These are phyloP conservation scores for Butorides virescens DNA, from an alignment of 2,113 vertebrate genomes.

Conservation along the genomic window DNA sequence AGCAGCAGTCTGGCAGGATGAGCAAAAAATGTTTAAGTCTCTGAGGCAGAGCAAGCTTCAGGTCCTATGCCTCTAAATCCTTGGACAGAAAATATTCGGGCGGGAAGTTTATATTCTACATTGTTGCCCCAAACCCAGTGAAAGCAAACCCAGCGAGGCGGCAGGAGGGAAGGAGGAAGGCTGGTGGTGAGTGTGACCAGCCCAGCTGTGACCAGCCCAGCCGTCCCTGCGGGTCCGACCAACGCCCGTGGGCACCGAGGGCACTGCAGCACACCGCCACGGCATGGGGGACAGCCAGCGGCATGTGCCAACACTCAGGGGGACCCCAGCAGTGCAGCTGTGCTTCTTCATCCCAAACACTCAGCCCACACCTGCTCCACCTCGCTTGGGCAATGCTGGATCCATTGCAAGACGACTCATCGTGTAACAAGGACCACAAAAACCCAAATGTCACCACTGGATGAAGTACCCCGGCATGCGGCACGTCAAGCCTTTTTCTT, in stretches of 20 bases:
- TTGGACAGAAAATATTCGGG: background rate
- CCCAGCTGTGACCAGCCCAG: background rate
- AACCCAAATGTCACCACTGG: background rate
- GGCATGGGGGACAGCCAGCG: background rate
- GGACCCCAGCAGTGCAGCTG: background rate
- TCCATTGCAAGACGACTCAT: background rate
- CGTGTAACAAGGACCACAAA: background rate
- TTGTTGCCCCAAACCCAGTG: background rate
- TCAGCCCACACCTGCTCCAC: background rate
- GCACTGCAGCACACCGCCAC: background rate
- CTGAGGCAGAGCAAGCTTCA: background rate
- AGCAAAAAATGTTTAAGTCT: background rate
- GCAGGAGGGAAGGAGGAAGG: background rate
- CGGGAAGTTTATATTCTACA: background rate
- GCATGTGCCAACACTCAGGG: background rate
- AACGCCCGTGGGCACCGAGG: background rate
- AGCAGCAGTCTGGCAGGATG: background rate
- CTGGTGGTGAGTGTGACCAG: background rate
- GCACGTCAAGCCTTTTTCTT: background rate
- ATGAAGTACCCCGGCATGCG: background rate
- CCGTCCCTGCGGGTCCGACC: background rate
- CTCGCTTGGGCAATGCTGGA: background rate
- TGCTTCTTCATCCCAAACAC: background rate
- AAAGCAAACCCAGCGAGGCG: background rate
- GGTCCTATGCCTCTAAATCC: background rate